These are phyloP conservation scores for Sceliomorpha sp. DNA, from an alignment of 2,888 invertebrate species.

Conservation along the genomic window DNA sequence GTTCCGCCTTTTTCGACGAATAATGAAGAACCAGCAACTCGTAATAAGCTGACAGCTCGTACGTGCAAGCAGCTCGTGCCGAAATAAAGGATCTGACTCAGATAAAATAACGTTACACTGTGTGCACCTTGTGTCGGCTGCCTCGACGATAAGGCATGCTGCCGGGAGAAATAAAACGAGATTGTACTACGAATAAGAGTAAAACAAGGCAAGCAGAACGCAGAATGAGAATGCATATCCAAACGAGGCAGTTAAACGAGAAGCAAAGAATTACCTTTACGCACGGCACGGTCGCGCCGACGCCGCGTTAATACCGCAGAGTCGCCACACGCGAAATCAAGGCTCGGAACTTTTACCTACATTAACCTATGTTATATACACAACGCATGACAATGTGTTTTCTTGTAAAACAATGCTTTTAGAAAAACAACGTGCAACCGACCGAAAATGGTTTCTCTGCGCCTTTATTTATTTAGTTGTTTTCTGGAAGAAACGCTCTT, in stretches of 20 bases:
- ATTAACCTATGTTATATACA: conserved; percentile 17
- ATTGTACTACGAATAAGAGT: conserved; percentile 41
- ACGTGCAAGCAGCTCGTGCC: conserved; percentile 43
- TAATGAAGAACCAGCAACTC: conserved; percentile 48
- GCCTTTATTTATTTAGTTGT: no score
- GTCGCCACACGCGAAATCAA: conserved; percentile 47
- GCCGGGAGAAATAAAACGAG: conserved; percentile 44
- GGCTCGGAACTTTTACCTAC: conserved; percentile 42
- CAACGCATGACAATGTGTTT: conserved; percentile 20
- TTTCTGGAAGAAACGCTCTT: no score
- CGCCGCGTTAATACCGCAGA: conserved; percentile 36
- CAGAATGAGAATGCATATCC: conserved; percentile 45
- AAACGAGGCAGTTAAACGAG: conserved; percentile 44
- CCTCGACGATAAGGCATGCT: conserved; percentile 25
- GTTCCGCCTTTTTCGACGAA: conserved; percentile 25
- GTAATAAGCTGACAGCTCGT: conserved; percentile 55
- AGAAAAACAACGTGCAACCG: conserved; percentile 9
- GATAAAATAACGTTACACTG: conserved; percentile 45
- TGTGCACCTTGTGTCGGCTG: conserved; percentile 28
- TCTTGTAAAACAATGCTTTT: conserved; percentile 27
- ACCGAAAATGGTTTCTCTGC: no score
- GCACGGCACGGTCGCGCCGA: conserved; percentile 38
- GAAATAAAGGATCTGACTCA: conserved; percentile 39
- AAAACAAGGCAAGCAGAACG: conserved; percentile 37
- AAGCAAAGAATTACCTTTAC: conserved; percentile 50